Conservation (phyloP, 2,113 vertebrate genomes). For the Danionella cerebrum region DNA sequence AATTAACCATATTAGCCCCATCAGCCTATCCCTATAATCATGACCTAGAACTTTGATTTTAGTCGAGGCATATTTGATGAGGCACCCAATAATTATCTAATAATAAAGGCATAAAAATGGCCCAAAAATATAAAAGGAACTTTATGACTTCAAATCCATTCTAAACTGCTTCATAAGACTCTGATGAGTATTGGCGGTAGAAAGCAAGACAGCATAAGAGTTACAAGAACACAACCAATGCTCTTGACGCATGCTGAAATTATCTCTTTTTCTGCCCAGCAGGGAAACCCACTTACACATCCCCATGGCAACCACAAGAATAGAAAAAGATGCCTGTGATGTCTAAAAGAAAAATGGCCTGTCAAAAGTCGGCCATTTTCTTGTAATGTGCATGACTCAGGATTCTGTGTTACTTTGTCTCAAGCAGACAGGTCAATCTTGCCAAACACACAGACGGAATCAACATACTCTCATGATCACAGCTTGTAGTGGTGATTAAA, state of each 20-base stretch:
- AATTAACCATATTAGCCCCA: too few species aligned
- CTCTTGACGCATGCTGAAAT: conserved; percentile 25
- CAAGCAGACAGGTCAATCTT: neutral
- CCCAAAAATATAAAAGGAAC: too few species aligned
- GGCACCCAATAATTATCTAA: too few species aligned
- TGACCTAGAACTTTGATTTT: too few species aligned
- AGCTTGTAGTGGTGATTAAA: neutral
- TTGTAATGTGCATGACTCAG: neutral
- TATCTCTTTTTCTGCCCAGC: conserved; percentile 18
- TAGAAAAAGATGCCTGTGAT: conserved; percentile 13
- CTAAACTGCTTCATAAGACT: too few species aligned
- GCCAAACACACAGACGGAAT: neutral
- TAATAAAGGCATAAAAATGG: too few species aligned
- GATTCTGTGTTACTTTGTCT: neutral
- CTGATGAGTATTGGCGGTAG: too few species aligned
- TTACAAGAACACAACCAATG: too few species aligned
- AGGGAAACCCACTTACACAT: conserved; percentile 12
- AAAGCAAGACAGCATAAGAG: too few species aligned
- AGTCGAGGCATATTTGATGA: too few species aligned
- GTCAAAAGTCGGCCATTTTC: conserved; percentile 5
- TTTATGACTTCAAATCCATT: too few species aligned
- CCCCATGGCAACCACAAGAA: conserved; percentile 14
- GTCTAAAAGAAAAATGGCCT: conserved; percentile 21
- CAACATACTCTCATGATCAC: neutral
- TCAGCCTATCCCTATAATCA: too few species aligned